These are phyloP conservation scores for Coregonus ussuriensis DNA, from an alignment of 2,797 vertebrate genomes.

Conservation along the genomic window DNA sequence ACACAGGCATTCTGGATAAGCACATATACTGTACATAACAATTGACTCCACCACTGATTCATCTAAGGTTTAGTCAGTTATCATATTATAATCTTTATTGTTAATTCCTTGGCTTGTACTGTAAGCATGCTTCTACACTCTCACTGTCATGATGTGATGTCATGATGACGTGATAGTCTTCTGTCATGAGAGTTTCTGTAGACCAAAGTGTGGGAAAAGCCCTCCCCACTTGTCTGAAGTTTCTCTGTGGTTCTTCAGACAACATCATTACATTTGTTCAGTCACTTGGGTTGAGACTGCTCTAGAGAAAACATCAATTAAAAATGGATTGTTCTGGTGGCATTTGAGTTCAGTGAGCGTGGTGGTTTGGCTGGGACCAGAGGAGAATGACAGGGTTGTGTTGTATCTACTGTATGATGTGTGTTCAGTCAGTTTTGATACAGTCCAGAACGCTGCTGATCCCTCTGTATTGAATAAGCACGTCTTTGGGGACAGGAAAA, in stretches of 20 bases:
- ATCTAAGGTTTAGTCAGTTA: not conserved
- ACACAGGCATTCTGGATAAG: conserved; percentile 11
- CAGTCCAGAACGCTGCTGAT: conserved; percentile 62
- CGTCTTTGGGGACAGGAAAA: conserved; percentile 64
- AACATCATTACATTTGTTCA: conserved; percentile 52
- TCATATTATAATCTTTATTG: not conserved
- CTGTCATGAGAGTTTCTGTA: conserved; percentile 21
- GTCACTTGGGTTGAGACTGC: conserved; percentile 46
- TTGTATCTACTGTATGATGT: conserved; percentile 27
- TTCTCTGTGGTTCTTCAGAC: conserved; percentile 50
- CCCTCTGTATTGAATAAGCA: conserved; percentile 65
- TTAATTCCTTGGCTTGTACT: not conserved
- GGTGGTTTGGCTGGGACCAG: conserved; percentile 53
- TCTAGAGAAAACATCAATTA: conserved; percentile 65
- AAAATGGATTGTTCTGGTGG: conserved; percentile 63
- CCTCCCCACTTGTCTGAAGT: conserved; percentile 62
- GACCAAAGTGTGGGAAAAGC: conserved; percentile 46
- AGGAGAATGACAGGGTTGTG: conserved; percentile 18
- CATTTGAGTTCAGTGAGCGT: conserved; percentile 50
- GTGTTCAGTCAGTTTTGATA: conserved; percentile 63
- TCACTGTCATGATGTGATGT: not conserved
- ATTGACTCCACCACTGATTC: not conserved
- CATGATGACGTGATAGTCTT: not conserved
- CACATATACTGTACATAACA: conserved; percentile 2
- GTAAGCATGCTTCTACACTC: not conserved